Evolutionary conservation across 2,113 vertebrate species (phyloP).

Genomic region (Hemiprocne comata): DNA sequence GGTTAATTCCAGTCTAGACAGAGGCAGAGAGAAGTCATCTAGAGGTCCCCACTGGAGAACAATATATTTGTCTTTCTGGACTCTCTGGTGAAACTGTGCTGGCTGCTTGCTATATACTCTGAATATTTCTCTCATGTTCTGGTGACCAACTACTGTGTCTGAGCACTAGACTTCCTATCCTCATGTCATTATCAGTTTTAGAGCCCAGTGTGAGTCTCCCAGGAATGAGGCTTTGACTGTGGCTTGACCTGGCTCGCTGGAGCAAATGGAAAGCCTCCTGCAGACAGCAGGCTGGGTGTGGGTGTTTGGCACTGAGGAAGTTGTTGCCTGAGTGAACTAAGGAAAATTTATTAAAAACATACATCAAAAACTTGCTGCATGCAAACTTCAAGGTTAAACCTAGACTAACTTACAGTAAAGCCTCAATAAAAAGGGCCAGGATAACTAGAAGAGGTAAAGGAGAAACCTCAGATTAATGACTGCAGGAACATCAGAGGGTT

Average conservation of each 20-base stretch:
- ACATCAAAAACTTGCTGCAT: neutral
- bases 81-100: neutral
- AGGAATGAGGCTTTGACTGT: neutral
- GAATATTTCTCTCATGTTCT: neutral
- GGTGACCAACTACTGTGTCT: neutral
- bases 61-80: conserved; percentile 2
- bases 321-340: neutral
- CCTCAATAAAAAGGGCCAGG: neutral
- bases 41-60: neutral
- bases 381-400: neutral
- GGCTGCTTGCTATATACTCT: neutral
- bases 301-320: neutral
- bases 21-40: conserved; percentile 5
- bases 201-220: neutral
- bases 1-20: conserved; percentile 35
- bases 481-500: neutral
- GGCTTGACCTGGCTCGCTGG: neutral
- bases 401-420: neutral
- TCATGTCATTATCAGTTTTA: neutral
- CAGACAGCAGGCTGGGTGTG: neutral
- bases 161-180: neutral
- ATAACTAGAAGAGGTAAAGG: neutral
- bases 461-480: neutral
- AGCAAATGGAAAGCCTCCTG: neutral
- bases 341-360: neutral